Evolutionary conservation across 37 sponge, comb jelly and placozoan genomes (phyloP).

Genomic region (Beroe forskalii): DNA sequence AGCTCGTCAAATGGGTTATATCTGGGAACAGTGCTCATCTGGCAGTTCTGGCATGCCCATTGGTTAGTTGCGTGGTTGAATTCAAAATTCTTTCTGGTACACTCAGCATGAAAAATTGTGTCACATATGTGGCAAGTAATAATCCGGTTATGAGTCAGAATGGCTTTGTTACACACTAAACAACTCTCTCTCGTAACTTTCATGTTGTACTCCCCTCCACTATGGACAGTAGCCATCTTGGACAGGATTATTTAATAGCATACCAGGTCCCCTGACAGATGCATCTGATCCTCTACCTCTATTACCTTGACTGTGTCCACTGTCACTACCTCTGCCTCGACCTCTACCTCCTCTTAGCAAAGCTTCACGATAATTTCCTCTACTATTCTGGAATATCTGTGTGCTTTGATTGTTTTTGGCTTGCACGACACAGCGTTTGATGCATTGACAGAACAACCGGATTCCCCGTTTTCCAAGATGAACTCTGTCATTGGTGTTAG

Average conservation of each 20-base stretch:
- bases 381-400: background rate
- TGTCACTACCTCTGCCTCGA: too few relatives aligned
- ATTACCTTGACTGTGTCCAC: too few relatives aligned
- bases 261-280: too few relatives aligned
- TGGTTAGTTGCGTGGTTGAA: background rate
- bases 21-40: background rate
- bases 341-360: background rate
- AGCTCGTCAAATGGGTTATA: background rate
- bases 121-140: background rate
- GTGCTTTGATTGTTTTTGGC: background rate
- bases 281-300: too few relatives aligned
- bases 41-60: background rate
- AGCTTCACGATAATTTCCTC: background rate
- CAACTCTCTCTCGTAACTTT: background rate
- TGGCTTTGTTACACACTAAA: background rate
- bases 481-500: background rate
- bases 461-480: background rate
- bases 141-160: background rate
- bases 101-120: background rate
- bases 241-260: too few relatives aligned
- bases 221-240: too few relatives aligned
- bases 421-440: background rate
- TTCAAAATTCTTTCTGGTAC: background rate
- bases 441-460: background rate
- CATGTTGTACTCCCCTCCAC: too few relatives aligned